Base-by-base conservation (phyloP, 2,113 vertebrate species). In the Circaetus cinerascens region DNA sequence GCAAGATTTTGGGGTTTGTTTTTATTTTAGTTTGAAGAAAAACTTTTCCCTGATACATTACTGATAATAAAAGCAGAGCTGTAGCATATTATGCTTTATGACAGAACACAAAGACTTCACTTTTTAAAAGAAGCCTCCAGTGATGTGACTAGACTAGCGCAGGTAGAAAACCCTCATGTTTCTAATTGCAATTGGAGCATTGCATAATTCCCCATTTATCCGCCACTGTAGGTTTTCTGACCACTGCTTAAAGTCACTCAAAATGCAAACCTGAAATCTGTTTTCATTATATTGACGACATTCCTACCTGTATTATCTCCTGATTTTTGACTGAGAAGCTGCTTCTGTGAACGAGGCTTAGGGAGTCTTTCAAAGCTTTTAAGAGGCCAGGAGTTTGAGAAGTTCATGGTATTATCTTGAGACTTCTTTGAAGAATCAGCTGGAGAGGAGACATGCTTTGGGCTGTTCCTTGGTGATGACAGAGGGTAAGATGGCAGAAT, bases 321-420 rank as follows among this genome's bases (percentile, higher is more conserved):
- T 9, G 96, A 19, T 32, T 96, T 95, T 8, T 32, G 97, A 40
- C 62, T 29, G 46, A 93, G 93, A 59, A 96, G 88, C 63, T 86
- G 98, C 95, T 97, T 98, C 95, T 98, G 98, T 25, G 97, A 91
- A 55, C 91, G 95, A 56, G 97, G 88, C 72, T 98, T 98, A 3
- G 96, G 92, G 22, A 98, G 83, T 30, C 97, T 98, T 86, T 98
- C 60, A 15, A 98, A 98, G 90, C 96, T 98, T 88, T 98, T 99
- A 86, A 99, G 98, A 67, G 99, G 99, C 99, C 99, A 99, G 27
- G 99, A 99, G 97, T 97, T 99, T 77, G 99, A 99, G 98, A 99
- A 98, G 87, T 56, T 96, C 97, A 98, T 46, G 95, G 97, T 41
- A 92, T 85, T 73, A 46, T 98, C 98, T 56, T 98, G 98, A n/a